Percentiles rank a stretch among this genome's conserved stretches.
phyloP scores from a whole-genome alignment of 2,113 vertebrate species.

The Burhinus oedicnemus region DNA sequence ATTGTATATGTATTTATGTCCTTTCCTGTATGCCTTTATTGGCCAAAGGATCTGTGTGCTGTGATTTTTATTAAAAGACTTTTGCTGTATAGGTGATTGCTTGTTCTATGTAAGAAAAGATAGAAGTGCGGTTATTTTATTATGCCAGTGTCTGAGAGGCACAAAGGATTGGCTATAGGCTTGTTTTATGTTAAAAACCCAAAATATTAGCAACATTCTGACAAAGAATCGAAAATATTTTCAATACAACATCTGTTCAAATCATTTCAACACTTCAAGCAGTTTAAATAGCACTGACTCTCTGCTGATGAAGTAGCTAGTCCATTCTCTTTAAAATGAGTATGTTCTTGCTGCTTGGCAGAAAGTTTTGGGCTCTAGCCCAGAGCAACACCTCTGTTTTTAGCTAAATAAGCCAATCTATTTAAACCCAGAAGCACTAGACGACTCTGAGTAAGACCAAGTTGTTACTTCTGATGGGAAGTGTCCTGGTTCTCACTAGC shows the following conservation, averaged over 20 bases:
- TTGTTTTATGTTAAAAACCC: background rate
- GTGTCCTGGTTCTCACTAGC: background rate
- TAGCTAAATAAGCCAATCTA: background rate
- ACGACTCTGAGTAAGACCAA: background rate
- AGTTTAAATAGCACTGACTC: background rate
- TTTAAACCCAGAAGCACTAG: background rate
- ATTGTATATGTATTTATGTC: background rate
- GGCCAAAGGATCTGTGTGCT: background rate
- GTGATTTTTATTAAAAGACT: conserved; percentile 23
- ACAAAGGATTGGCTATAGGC: too few species aligned
- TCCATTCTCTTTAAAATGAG: background rate
- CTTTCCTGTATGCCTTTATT: background rate
- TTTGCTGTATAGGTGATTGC: background rate
- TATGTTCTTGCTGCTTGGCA: background rate
- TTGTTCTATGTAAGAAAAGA: background rate
- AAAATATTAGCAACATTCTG: background rate
- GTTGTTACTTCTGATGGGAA: background rate
- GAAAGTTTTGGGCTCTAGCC: background rate
- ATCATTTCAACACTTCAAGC: background rate
- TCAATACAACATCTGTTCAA: background rate
- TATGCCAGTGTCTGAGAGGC: too few species aligned
- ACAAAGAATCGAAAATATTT: background rate
- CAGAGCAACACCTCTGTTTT: background rate
- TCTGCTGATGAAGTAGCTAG: background rate
- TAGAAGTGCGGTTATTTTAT: background rate